Evolutionary conservation across 2,888 invertebrate species (phyloP), one percentile per base, ranked within the genome.

Genomic region (Hemithea aestivaria): DNA sequence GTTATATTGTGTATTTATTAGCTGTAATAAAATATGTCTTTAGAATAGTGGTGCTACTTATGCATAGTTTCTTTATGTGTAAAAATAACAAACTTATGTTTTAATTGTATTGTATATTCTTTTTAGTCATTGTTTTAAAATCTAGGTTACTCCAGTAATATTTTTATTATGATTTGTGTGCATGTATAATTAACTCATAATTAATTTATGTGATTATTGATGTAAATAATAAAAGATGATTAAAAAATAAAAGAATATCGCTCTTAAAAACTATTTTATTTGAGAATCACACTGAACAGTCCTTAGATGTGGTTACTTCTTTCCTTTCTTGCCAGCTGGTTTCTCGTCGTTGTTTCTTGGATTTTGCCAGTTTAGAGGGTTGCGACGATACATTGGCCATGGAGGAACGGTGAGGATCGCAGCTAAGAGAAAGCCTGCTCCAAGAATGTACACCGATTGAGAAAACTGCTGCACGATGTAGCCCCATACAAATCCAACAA

Each of bases 391-490:
- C 91, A 97, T 94, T 0, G 97, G 96, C 97, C 98, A 98, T n/a
- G 97, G 97, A 12, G 97, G 97, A 59, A 98, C 92, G 0, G 96
- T 96, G 27, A 97, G 74, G 64, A 97, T 80, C 24, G 95, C 92
- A 27, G 97, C 96, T 47, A 98, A 81, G 1, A 94, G 87, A 66
- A 97, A 97, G 47, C 98, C 98, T 59, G 95, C 96, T 20, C 95
- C 95, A 30, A 98, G 87, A 64, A 97, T 96, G 63, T 96, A 96
- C 20, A 98, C 95, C 1, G 97, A 97, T 73, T 96, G 96, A 0
- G 97, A 98, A 72, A 98, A 98, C 73, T 97, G 96, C 73, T 98
- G 97, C 51, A 96, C 96, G 31, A 95, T 91, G 62, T 96, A 97
- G 23, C 98, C 98, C 94, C 96, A 97, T 35, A 94, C 87, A 37